These are phyloP conservation scores for Heteropelma amictum DNA, from an alignment of 2,888 invertebrate genomes.

Conservation along the genomic window DNA sequence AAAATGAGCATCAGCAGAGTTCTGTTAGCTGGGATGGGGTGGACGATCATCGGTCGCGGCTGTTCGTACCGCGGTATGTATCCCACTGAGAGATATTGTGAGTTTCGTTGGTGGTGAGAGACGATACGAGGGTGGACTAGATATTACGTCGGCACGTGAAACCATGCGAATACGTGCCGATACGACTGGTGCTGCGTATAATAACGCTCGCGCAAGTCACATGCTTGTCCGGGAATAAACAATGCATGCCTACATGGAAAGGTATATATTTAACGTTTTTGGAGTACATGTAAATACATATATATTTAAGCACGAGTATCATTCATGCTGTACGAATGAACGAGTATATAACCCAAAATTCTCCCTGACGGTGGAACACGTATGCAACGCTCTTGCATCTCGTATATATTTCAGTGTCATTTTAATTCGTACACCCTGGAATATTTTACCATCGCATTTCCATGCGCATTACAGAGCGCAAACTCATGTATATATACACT, in stretches of 20 bases:
- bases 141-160: constrained; percentile 54
- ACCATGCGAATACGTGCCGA: constrained; percentile 52
- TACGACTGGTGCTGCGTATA: constrained; percentile 53
- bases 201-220: constrained; percentile 67
- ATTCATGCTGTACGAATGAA: constrained; percentile 52
- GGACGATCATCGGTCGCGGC: constrained; percentile 33
- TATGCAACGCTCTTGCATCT: constrained; percentile 49
- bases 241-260: constrained; percentile 67
- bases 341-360: constrained; percentile 28
- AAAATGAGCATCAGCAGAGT: constrained; percentile 22
- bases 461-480: constrained; percentile 72
- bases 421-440: constrained; percentile 76
- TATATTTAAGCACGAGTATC: constrained; percentile 6
- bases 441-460: constrained; percentile 77
- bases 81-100: constrained; percentile 38
- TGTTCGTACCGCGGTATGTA: constrained; percentile 27
- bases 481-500: constrained; percentile 23
- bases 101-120: constrained; percentile 13
- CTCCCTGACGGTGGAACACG: constrained; percentile 15
- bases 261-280: not conserved
- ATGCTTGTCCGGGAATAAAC: constrained; percentile 71
- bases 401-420: constrained; percentile 76
- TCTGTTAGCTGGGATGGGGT: constrained; percentile 56
- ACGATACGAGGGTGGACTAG: constrained; percentile 1
- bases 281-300: not conserved